Evolutionary conservation across 2,113 vertebrate species (phyloP), one percentile per base, ranked within the genome.

Genomic region (Sinocyclocheilus maitianheensis): DNA sequence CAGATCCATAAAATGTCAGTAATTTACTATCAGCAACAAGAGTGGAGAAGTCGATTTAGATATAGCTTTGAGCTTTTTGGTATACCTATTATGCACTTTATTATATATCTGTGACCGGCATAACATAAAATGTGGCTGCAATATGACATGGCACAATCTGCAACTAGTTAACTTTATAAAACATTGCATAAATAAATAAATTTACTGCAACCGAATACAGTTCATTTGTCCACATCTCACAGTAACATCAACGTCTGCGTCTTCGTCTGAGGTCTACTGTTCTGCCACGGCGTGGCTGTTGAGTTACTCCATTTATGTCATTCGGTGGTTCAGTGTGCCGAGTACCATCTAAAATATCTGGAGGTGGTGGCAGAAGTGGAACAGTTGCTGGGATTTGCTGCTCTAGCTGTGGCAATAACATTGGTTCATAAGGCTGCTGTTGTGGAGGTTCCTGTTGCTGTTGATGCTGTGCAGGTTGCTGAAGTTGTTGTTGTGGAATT

Each of bases 211-310:
- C 83, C 88, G 75, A 84, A 69, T 78, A 77, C 16, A 85, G 81
- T 86, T 24, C 60, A 86, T 67, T 78, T 87, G 83, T 76, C 86
- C 60, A 72, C 74, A 22, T 88, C 77, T 88, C 85, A 63, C 22
- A 6, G 58, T 87, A 72, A 82, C 34, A 30, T 51, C 80, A 95
- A 87, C 94, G 94, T 75, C 94, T 93, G 84, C 94, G 92, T 75
- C 94, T 93, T 85, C 94, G 92, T 80, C 94, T 92, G 89, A 95
- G 94, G 63, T 95, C 94, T 10, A 88, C 88, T 67, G 90, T 90
- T 90, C 93, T 91, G 37, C 95, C 94, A 85, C 94, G 93, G 24
- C 94, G 92, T 4, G 93, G 91, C 88, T 90, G 91, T 86, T 91
- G 94, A 71, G 84, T 77, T 71, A 72, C 90, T 69, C 88, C 91